phyloP scores from a whole-genome alignment of 2,797 vertebrate species.

The Gymnothorax javanicus region DNA sequence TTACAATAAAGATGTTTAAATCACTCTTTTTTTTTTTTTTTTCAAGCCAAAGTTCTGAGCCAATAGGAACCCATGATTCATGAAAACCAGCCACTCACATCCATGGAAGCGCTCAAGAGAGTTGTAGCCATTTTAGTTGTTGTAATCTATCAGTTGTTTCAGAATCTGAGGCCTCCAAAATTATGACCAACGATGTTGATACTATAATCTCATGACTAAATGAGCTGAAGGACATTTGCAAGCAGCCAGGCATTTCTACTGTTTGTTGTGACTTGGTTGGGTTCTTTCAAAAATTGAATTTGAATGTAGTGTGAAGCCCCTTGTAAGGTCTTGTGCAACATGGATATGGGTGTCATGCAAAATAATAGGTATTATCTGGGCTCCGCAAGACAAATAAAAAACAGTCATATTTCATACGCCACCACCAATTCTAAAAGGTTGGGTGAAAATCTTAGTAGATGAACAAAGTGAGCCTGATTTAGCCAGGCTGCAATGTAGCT shows the following conservation, averaged over 20 bases:
- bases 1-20: conserved; percentile 57
- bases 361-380: no score
- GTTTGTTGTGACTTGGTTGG: neutral
- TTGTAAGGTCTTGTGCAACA: neutral
- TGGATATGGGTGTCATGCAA: neutral
- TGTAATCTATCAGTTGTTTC: conserved; percentile 63
- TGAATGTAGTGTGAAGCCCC: conserved; percentile 51
- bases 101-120: conserved; percentile 64
- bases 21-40: conserved; percentile 51
- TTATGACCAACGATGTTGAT: conserved; percentile 23
- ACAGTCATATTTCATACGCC: neutral
- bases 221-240: conserved; percentile 25
- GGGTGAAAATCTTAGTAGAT: no score
- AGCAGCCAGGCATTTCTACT: neutral
- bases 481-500: no score
- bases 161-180: conserved; percentile 33
- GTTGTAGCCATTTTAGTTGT: conserved; percentile 56
- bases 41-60: conserved; percentile 61
- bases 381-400: neutral
- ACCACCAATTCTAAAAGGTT: neutral
- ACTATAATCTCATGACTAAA: conserved; percentile 31
- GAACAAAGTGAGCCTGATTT: no score
- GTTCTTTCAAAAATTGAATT: neutral
- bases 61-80: conserved; percentile 71
- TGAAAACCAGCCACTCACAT: conserved; percentile 71